These are phyloP conservation scores for Metopolophium dirhodum DNA, from an alignment of 1,140 invertebrate genomes.

Conservation along the genomic window DNA sequence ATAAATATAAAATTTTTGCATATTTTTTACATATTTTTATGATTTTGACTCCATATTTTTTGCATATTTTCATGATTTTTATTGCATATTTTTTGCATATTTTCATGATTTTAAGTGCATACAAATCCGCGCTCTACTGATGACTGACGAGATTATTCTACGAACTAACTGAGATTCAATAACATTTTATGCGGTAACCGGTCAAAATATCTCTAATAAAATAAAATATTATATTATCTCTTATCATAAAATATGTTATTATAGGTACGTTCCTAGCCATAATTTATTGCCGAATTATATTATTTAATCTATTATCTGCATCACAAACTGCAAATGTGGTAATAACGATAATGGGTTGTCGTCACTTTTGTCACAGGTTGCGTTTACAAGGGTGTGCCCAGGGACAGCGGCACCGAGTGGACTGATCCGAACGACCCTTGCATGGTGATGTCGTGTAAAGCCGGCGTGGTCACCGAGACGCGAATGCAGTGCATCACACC, in stretches of 20 bases:
- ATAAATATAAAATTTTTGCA: no score
- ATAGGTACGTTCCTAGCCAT: no score
- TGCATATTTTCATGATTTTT: no score
- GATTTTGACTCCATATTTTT: no score
- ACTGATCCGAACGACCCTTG: conserved; percentile 74
- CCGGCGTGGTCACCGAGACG: conserved; percentile 83
- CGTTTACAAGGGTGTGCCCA: conserved; percentile 73
- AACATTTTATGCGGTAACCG: not conserved
- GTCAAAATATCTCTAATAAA: not conserved
- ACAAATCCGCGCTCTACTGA: no score
- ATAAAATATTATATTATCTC: not conserved
- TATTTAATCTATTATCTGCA: no score
- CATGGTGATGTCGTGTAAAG: conserved; percentile 75
- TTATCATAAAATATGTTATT: not conserved
- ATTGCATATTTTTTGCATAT: no score
- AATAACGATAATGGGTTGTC: not conserved
- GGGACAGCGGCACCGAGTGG: conserved; percentile 81
- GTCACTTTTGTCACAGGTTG: conserved; percentile 70
- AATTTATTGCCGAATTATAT: not conserved
- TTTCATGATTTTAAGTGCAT: no score
- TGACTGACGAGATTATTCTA: no score
- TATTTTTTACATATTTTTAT: no score
- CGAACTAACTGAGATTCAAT: no score
- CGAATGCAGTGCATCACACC: conserved; percentile 79
- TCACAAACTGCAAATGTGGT: not conserved